Evolutionary conservation across 2,113 vertebrate species (phyloP).

Genomic region (Alethe diademata): DNA sequence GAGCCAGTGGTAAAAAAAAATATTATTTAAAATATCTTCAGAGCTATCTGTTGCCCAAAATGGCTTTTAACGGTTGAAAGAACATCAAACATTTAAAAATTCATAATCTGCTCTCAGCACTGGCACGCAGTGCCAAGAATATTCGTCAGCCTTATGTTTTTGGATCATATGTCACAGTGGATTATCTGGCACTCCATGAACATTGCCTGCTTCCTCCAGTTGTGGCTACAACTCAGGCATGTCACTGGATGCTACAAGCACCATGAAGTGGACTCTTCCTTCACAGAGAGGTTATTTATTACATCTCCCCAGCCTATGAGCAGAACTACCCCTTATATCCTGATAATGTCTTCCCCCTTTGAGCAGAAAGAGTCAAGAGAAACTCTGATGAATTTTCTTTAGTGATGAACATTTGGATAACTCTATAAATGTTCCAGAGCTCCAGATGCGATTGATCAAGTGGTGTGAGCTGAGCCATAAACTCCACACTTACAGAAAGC

Average conservation of each 20-base stretch:
- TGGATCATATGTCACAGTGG: background rate
- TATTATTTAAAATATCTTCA: constrained; percentile 50
- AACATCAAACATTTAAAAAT: constrained; percentile 57
- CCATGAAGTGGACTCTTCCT: background rate
- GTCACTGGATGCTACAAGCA: background rate
- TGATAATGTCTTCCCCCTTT: background rate
- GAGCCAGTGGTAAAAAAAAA: background rate
- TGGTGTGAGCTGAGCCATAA: background rate
- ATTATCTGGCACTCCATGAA: constrained; percentile 37
- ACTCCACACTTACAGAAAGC: background rate
- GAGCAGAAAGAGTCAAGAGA: background rate
- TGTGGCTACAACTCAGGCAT: background rate
- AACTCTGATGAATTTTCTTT: background rate
- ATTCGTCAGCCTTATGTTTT: constrained; percentile 49
- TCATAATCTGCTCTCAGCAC: constrained; percentile 35
- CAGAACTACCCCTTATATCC: background rate
- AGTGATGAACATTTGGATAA: background rate
- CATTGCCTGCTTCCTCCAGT: constrained; percentile 6
- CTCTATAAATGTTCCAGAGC: background rate
- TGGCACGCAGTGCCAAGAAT: constrained; percentile 33
- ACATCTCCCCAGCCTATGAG: background rate
- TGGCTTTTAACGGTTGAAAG: constrained; percentile 64
- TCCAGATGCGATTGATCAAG: constrained; percentile 4
- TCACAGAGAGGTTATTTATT: background rate
- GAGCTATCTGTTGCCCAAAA: constrained; percentile 64